These are phyloP conservation scores for Enteromius paludinosus DNA, from an alignment of 2,797 vertebrate species.

Conservation along the genomic window DNA sequence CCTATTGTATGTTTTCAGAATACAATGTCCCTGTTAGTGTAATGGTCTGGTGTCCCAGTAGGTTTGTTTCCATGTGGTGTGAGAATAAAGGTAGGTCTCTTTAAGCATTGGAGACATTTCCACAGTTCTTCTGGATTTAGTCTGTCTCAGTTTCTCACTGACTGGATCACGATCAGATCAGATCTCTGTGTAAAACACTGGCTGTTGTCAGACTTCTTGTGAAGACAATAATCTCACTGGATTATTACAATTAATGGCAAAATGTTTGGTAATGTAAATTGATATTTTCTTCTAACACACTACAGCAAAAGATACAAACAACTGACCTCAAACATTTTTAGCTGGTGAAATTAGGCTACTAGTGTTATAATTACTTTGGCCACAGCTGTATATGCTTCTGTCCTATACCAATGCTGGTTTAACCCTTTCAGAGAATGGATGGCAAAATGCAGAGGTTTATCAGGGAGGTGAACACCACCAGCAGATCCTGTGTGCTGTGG, in stretches of 20 bases:
- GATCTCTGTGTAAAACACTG: too few species aligned
- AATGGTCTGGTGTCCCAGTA: too few species aligned
- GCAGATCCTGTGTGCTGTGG: constrained; percentile 93
- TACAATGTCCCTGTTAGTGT: too few species aligned
- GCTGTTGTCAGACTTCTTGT: too few species aligned
- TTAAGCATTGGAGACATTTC: too few species aligned
- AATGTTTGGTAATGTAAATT: neutral
- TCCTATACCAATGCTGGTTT: neutral
- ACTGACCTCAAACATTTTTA: neutral
- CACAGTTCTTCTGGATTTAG: too few species aligned
- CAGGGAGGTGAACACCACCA: constrained; percentile 97
- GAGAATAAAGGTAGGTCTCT: too few species aligned
- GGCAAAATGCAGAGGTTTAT: constrained; percentile 95
- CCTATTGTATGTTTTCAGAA: too few species aligned
- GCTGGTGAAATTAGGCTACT: neutral
- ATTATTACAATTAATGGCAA: neutral
- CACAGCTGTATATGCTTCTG: neutral
- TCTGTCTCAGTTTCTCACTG: too few species aligned
- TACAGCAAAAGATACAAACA: neutral
- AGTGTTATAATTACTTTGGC: neutral
- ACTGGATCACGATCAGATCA: too few species aligned
- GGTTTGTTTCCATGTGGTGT: too few species aligned
- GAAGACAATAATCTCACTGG: too few species aligned
- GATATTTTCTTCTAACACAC: neutral
- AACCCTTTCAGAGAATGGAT: constrained; percentile 85